Evolutionary conservation across 1,140 invertebrate genomes (phyloP), one percentile per base, ranked within the genome.

Genomic region (Cotesia vestalis): DNA sequence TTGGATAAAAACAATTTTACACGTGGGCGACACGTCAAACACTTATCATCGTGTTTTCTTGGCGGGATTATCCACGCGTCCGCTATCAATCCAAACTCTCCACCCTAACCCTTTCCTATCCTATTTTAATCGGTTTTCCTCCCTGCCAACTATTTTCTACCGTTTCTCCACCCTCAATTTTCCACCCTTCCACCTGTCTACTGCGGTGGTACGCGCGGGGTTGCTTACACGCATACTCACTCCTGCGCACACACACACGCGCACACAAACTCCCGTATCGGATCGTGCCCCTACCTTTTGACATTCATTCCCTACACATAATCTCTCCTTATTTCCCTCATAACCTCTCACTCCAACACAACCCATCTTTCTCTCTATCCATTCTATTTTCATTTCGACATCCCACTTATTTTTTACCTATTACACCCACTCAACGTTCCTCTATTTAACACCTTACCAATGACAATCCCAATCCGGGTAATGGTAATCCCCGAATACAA

Each of bases 311-410:
- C 66, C 14, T 46, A 36, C 52, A 40, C 51, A 52, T 53, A 46
- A 14, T 27, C 51, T 14, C 6, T 12, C 6, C 6, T 60, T 46
- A 52, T 53, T 59, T 59, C 35, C 51, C 20, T 40, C 35, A 1
- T 12, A 35, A 67, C 71, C 67, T 55, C 71, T 69, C 72, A 74
- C 69, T 66, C 73, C 52, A 74, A 77, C 77, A 76, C 81, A 73
- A 78, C 66, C 73, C 69, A 51, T 66, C 66, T 53, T 67, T 52
- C 73, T 71, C 55, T 55, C 34, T 72, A 11, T 70, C 66, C 69
- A 53, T 61, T 64, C 61, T 74, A 11, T 53, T 46, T 64, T 55
- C 40, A 40, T 84, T 83, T 82, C 79, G 57, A 79, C 79, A 83
- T 77, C 74, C 11, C 76, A 72, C 81, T 79, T 77, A 46, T 46